Evolutionary conservation across 1,140 invertebrate species (phyloP).

Genomic region (Drosophila littoralis): DNA sequence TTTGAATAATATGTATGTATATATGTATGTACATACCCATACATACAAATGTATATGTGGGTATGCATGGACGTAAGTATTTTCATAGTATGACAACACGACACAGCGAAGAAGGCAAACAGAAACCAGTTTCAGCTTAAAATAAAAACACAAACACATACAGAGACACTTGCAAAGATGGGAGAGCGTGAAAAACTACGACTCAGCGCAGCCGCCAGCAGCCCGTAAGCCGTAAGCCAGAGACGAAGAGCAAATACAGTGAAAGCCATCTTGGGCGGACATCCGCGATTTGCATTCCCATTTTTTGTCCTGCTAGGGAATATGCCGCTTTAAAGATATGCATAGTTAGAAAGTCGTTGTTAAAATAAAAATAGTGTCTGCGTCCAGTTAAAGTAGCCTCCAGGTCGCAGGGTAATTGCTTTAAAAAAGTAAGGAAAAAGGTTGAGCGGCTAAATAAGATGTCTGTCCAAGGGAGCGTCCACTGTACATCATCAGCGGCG

Average conservation of each 20-base stretch:
- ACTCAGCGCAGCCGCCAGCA: slow-evolving; percentile 42
- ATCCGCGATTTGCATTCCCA: not conserved
- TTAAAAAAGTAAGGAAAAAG: too few species aligned
- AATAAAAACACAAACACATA: slow-evolving; percentile 63
- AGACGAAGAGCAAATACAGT: slow-evolving; percentile 39
- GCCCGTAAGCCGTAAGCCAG: slow-evolving; percentile 1
- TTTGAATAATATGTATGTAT: slow-evolving; percentile 55
- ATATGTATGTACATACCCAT: slow-evolving; percentile 18
- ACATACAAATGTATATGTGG: slow-evolving; percentile 45
- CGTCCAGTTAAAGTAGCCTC: too few species aligned
- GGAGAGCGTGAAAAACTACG: slow-evolving; percentile 79
- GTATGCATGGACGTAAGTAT: slow-evolving; percentile 29
- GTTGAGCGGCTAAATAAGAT: not conserved
- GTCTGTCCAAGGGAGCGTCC: not conserved
- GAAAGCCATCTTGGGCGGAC: not conserved
- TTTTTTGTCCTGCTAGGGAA: too few species aligned
- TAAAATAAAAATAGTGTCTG: too few species aligned
- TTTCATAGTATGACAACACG: slow-evolving; percentile 72
- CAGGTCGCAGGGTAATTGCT: too few species aligned
- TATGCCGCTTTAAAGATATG: too few species aligned
- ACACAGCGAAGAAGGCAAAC: slow-evolving; percentile 41
- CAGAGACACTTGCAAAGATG: slow-evolving; percentile 41
- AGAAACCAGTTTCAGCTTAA: slow-evolving; percentile 79
- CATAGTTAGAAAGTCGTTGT: too few species aligned
- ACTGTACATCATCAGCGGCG: slow-evolving; percentile 35